Conservation (phyloP, 2,113 vertebrate species). For the Eublepharis macularius region DNA sequence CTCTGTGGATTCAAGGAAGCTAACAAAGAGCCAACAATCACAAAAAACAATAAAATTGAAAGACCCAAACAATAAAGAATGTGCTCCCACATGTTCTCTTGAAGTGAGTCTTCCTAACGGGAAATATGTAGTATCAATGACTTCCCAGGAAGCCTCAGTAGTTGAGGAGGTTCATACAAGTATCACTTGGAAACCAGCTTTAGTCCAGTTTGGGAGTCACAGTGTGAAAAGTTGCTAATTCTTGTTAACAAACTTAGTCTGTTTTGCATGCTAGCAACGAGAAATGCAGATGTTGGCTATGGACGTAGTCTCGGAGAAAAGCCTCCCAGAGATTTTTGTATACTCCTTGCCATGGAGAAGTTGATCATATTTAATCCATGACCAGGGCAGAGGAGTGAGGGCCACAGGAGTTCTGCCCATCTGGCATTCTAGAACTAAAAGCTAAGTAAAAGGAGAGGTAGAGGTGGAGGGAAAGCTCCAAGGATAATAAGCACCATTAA, state of each 20-base stretch:
- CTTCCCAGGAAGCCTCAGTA: neutral
- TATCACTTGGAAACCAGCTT: neutral
- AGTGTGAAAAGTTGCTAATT: neutral
- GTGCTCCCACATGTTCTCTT: neutral
- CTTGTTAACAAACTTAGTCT: neutral
- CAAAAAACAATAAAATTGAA: neutral
- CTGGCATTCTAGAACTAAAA: conserved; percentile 39
- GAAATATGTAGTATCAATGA: too few relatives aligned
- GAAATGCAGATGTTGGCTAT: neutral
- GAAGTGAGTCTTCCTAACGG: neutral
- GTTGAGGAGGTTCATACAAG: neutral
- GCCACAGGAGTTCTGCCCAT: conserved; percentile 21
- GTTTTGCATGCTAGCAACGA: neutral
- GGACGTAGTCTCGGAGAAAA: neutral
- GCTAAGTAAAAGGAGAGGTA: conserved; percentile 48
- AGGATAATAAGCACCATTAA: conserved; percentile 77
- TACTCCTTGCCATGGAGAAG: neutral
- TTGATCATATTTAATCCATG: fast-evolving
- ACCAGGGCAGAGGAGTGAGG: neutral
- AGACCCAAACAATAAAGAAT: neutral
- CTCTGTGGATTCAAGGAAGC: too few relatives aligned
- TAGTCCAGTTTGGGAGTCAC: neutral
- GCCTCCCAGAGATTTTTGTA: neutral
- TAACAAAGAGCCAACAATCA: too few relatives aligned
- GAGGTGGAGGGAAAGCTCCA: conserved; percentile 63